A percentile compares a stretch with the other conserved stretches of the same genome.
Conservation (phyloP, 2,113 vertebrate genomes). For the Hippocampus abdominalis region DNA sequence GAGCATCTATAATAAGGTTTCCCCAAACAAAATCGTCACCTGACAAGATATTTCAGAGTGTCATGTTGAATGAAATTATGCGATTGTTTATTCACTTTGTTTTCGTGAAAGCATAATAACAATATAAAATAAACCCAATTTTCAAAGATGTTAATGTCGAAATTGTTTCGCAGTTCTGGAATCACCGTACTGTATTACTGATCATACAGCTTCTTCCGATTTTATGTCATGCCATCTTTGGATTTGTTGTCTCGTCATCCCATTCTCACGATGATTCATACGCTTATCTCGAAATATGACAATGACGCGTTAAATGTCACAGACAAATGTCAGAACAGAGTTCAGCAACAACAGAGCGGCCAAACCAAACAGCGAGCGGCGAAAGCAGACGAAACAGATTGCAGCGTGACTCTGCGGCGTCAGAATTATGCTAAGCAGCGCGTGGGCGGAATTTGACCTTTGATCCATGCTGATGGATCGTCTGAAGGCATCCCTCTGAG, state of each 20-base stretch:
- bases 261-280: not conserved
- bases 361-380: not conserved
- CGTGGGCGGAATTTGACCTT: conserved; percentile 64
- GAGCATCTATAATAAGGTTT: no score
- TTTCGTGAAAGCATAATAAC: no score
- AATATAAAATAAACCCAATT: no score
- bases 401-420: not conserved
- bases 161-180: no score
- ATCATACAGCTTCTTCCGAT: not conserved
- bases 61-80: no score
- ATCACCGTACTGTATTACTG: no score
- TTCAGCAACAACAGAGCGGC: not conserved
- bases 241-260: not conserved
- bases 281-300: not conserved
- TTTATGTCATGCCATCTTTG: not conserved
- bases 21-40: no score
- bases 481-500: conserved; percentile 86
- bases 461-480: conserved; percentile 95
- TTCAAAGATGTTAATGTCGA: no score
- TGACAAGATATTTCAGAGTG: no score
- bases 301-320: conserved; percentile 1
- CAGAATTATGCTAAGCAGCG: not conserved
- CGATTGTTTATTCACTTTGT: no score
- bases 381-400: not conserved
- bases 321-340: not conserved